Base-by-base conservation (phyloP, 2,797 vertebrate genomes). In the Cyclopterus lumpus region DNA sequence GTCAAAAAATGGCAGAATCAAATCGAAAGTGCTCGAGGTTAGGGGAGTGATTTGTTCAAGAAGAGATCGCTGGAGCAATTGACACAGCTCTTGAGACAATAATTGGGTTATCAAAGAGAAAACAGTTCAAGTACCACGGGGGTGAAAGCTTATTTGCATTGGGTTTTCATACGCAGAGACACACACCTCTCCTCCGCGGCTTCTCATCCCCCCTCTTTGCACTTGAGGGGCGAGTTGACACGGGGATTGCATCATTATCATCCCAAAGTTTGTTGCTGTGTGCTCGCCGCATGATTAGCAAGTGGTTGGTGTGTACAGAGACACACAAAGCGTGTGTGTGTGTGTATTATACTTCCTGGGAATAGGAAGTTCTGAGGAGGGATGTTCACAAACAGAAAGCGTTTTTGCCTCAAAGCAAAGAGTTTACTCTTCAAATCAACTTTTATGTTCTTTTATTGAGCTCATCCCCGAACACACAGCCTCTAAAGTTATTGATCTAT, bases 71-170 rank as follows among this genome's bases (percentile, higher is more conserved):
- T 97, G 93, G 96, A 97, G 97, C 98, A 99, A 99, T 99, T 99
- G 98, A 99, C 98, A 99, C 97, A 99, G 97, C 97, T 99, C 98
- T 99, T 96, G 96, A 99, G 97, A 99, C 98, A 98, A 98, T 99
- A 99, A 99, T 99, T 99, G 97, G 97, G 98, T 99, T 99, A 99
- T 99, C 98, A 99, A 99, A 99, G 98, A 97, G 97, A 99, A 99
- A 99, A 98, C 98, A 99, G 98, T 99, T 99, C 97, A 97, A 99
- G 98, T 98, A 99, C 97, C 97, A 97, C 97, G 95, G 97, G 97
- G 97, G 96, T 95, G 96, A 97, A 97, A 96, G 94, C 96, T 96
- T 97, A 99, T 99, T 99, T 99, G 98, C 98, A 99, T 99, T 96
- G 96, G 95, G 98, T 99, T 99, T 99, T 98, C 97, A 98, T 98